These are phyloP conservation scores for Sesamia nonagrioides DNA, from an alignment of 1,140 invertebrate genomes.

Conservation along the genomic window DNA sequence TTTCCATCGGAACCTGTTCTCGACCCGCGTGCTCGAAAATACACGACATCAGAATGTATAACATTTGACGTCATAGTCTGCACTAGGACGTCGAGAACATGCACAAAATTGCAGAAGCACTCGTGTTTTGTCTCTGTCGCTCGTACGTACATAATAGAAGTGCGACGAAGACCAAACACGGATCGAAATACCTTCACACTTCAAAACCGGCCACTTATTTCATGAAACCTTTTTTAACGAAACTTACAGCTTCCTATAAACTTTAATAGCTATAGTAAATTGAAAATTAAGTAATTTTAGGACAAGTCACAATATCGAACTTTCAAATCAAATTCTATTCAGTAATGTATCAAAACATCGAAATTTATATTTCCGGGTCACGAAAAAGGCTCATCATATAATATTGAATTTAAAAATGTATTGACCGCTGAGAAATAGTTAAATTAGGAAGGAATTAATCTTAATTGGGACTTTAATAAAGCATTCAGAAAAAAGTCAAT, in stretches of 20 bases:
- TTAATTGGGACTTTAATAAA: conserved; percentile 6
- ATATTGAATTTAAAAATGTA: conserved; percentile 34
- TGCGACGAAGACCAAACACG: conserved; percentile 5
- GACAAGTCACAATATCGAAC: conserved; percentile 81
- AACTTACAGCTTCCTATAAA: conserved; percentile 63
- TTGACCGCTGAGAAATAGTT: conserved; percentile 27
- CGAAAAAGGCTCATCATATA: conserved; percentile 59
- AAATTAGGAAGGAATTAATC: conserved; percentile 34
- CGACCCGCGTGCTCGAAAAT: background rate
- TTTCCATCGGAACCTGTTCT: conserved; percentile 16
- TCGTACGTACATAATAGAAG: background rate
- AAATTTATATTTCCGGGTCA: conserved; percentile 65
- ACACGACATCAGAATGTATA: conserved; percentile 1
- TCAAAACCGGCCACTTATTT: conserved; percentile 64
- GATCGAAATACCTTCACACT: conserved; percentile 9
- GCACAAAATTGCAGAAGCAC: conserved; percentile 3
- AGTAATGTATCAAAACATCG: conserved; percentile 73
- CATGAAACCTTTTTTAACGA: conserved; percentile 67
- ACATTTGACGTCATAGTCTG: background rate
- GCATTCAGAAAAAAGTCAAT: conserved; percentile 16
- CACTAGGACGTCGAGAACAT: conserved; percentile 17
- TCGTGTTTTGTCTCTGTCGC: conserved; percentile 2
- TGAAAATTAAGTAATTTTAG: conserved; percentile 73
- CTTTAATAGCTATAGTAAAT: conserved; percentile 71
- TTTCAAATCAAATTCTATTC: conserved; percentile 71